Evolutionary conservation across 2,888 invertebrate species (phyloP).

Genomic region (Criorhina ranunculi): DNA sequence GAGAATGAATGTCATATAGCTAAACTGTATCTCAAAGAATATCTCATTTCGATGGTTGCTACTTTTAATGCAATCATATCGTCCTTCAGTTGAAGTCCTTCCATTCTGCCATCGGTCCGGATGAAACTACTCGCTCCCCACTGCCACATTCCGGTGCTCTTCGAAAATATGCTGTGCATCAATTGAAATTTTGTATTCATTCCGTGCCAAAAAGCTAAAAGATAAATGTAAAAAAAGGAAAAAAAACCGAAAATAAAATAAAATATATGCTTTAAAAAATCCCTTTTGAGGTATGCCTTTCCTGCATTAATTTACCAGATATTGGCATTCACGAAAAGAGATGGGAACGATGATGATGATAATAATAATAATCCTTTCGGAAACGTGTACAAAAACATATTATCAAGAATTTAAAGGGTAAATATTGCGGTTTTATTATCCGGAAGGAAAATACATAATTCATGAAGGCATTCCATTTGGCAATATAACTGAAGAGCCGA

Average conservation of each 20-base stretch:
- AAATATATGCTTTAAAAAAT: slow-evolving; percentile 31
- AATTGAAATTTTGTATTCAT: slow-evolving; percentile 75
- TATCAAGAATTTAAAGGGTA: slow-evolving; percentile 77
- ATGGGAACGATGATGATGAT: slow-evolving; percentile 69
- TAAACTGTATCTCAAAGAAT: slow-evolving; percentile 4
- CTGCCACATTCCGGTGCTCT: slow-evolving; percentile 30
- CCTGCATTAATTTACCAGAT: slow-evolving; percentile 74
- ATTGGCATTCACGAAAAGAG: slow-evolving; percentile 73
- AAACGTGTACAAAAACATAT: slow-evolving; percentile 76
- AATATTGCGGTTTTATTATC: slow-evolving; percentile 77
- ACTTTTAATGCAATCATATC: slow-evolving; percentile 25
- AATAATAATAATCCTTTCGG: slow-evolving; percentile 75
- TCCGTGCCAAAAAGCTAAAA: slow-evolving; percentile 72
- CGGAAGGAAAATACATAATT: slow-evolving; percentile 76
- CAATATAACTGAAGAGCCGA: slow-evolving; percentile 69
- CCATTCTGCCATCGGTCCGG: slow-evolving; percentile 4
- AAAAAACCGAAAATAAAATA: slow-evolving; percentile 1
- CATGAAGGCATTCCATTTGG: slow-evolving; percentile 75
- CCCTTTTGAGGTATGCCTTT: slow-evolving; percentile 64
- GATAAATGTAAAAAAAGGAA: slow-evolving; percentile 50
- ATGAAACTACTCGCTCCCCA: not conserved
- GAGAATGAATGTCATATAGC: slow-evolving; percentile 24
- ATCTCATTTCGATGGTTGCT: slow-evolving; percentile 4
- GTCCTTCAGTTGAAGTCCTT: slow-evolving; percentile 2
- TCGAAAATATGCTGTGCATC: slow-evolving; percentile 54